phyloP scores from a whole-genome alignment of 1,140 invertebrate species.

The Lanistes nyassanus region DNA sequence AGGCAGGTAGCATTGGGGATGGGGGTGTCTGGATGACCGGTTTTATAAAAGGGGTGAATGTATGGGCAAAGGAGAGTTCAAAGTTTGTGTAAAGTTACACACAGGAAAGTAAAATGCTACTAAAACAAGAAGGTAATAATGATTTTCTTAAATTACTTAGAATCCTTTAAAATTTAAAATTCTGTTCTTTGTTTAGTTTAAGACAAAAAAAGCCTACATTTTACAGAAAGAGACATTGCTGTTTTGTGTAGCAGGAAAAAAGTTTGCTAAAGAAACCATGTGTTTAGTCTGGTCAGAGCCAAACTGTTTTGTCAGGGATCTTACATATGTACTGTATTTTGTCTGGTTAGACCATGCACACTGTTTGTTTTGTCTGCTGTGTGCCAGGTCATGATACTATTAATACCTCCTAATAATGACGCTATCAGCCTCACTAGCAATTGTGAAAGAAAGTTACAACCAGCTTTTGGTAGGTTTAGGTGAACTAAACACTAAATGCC shows the following conservation, averaged over 20 bases:
- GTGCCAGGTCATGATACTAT: not conserved
- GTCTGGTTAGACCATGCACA: not conserved
- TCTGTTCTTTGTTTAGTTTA: too few species aligned
- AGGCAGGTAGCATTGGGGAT: too few species aligned
- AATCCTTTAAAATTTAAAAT: too few species aligned
- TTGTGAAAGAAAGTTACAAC: not conserved
- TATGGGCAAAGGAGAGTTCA: too few species aligned
- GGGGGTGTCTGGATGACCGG: too few species aligned
- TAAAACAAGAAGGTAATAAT: too few species aligned
- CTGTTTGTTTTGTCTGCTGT: too few species aligned
- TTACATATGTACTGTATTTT: not conserved
- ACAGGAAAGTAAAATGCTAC: too few species aligned
- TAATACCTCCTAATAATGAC: not conserved
- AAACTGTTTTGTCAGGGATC: not conserved
- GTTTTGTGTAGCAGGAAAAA: not conserved
- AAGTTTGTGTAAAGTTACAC: too few species aligned
- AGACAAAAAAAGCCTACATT: too few species aligned
- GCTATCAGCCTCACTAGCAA: not conserved
- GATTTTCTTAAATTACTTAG: too few species aligned
- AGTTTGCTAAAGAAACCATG: not conserved
- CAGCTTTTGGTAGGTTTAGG: not conserved
- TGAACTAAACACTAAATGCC: not conserved
- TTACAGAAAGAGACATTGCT: not conserved
- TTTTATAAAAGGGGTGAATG: too few species aligned
- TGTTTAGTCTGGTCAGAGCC: not conserved